Evolutionary conservation across 2,797 vertebrate species (phyloP).

Genomic region (Ceyx erithaca): DNA sequence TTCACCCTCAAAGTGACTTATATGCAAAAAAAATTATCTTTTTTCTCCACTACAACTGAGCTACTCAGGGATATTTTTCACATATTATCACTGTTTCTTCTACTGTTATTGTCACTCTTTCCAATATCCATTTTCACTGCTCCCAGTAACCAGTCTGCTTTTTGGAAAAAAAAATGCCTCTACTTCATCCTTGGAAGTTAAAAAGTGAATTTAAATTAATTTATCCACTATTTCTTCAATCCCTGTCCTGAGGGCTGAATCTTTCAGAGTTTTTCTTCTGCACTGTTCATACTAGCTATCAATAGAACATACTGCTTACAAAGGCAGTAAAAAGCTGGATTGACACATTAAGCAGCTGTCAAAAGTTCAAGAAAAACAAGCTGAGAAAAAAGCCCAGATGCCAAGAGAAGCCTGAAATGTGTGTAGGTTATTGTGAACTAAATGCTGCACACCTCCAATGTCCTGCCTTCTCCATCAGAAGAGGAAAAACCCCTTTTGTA

Average conservation of each 20-base stretch:
- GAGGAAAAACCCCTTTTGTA: not conserved
- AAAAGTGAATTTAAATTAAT: not conserved
- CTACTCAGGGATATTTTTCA: not conserved
- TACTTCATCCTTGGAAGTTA: not conserved
- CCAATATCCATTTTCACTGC: not conserved
- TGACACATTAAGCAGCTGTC: not conserved
- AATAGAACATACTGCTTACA: not conserved
- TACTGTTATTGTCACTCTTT: not conserved
- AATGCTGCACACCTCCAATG: not conserved
- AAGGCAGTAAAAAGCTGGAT: not conserved
- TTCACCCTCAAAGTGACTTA: constrained; percentile 1
- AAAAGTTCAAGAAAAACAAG: not conserved
- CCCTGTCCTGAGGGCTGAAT: not conserved
- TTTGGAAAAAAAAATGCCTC: not conserved
- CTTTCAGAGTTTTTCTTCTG: not conserved
- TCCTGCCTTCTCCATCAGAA: not conserved
- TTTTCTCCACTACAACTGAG: not conserved
- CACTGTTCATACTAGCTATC: not conserved
- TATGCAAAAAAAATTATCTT: not conserved
- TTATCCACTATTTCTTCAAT: not conserved
- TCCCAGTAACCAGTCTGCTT: not conserved
- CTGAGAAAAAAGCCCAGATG: not conserved
- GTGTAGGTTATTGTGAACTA: not conserved
- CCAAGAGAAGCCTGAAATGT: not conserved
- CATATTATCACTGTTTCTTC: not conserved